A percentile compares a stretch with the other conserved stretches of the same genome.
Conservation (phyloP, 1,140 invertebrate genomes). For the Drosophila triauraria region DNA sequence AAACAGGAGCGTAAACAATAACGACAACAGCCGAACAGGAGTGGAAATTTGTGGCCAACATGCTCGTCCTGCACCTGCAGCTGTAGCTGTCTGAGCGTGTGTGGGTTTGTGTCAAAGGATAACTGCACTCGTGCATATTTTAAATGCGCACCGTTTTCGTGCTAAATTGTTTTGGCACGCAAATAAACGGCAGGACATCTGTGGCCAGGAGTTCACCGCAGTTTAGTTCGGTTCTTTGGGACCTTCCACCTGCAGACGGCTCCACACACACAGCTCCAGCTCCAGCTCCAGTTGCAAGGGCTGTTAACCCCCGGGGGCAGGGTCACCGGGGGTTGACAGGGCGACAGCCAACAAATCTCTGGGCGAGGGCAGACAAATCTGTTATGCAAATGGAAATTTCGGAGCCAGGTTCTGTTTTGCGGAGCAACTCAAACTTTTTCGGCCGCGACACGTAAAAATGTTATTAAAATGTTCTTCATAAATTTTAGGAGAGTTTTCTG, state of each 20-base stretch:
- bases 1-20: slow-evolving; percentile 83
- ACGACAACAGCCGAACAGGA: slow-evolving; percentile 66
- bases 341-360: slow-evolving; percentile 78
- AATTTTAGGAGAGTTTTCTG: background rate
- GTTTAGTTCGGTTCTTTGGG: slow-evolving; percentile 8
- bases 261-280: slow-evolving; percentile 17
- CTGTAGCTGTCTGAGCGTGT: slow-evolving; percentile 28
- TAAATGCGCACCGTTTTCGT: slow-evolving; percentile 80
- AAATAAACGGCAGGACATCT: slow-evolving; percentile 79
- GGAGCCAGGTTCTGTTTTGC: slow-evolving; percentile 2
- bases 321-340: slow-evolving; percentile 28
- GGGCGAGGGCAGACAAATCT: slow-evolving; percentile 66
- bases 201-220: slow-evolving; percentile 39
- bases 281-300: slow-evolving; percentile 46
- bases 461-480: background rate
- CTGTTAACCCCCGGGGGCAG: slow-evolving; percentile 66
- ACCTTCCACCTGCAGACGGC: slow-evolving; percentile 32
- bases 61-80: slow-evolving; percentile 34
- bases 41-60: slow-evolving; percentile 66
- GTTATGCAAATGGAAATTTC: slow-evolving; percentile 47
- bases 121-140: slow-evolving; percentile 80
- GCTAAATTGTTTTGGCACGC: slow-evolving; percentile 84
- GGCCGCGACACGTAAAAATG: background rate
- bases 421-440: slow-evolving; percentile 9
- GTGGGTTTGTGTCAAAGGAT: slow-evolving; percentile 73